Percentiles rank a stretch among this genome's conserved stretches.
These are phyloP conservation scores for Pherbina coryleti DNA, from an alignment of 2,888 invertebrate genomes.

Conservation along the genomic window DNA sequence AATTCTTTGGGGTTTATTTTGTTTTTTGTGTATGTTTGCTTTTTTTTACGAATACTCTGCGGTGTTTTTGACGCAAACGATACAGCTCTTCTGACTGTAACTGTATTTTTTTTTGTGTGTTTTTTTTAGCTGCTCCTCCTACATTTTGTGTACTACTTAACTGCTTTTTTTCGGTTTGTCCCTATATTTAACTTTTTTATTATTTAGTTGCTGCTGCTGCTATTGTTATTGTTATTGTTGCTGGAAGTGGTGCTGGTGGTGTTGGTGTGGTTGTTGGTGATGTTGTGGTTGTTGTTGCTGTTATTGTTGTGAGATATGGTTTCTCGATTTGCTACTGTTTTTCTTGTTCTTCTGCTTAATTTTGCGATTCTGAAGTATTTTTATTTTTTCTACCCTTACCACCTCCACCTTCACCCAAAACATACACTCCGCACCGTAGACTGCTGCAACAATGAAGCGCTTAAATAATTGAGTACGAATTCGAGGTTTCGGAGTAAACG, in stretches of 20 bases:
- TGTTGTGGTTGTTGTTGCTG: not conserved
- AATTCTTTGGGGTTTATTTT: slow-evolving; percentile 15
- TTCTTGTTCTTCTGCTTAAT: slow-evolving; percentile 26
- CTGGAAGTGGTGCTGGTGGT: not conserved
- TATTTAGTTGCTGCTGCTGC: slow-evolving; percentile 58
- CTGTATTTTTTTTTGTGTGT: not conserved
- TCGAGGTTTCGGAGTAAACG: slow-evolving; percentile 57
- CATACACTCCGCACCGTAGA: no score
- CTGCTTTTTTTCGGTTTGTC: slow-evolving; percentile 29
- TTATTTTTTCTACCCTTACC: slow-evolving; percentile 49
- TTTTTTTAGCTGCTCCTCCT: slow-evolving; percentile 2
- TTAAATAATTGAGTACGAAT: slow-evolving; percentile 60
- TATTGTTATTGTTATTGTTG: slow-evolving; percentile 1
- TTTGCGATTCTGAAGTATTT: slow-evolving; percentile 35
- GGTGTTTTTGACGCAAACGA: not conserved
- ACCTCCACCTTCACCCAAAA: slow-evolving; percentile 36
- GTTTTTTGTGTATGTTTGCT: not conserved
- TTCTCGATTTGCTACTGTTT: not conserved
- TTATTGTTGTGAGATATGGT: slow-evolving; percentile 15
- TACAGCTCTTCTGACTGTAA: not conserved
- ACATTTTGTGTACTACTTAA: slow-evolving; percentile 23
- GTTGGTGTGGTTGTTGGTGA: not conserved
- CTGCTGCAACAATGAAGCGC: slow-evolving; percentile 38
- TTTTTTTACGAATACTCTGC: slow-evolving; percentile 7
- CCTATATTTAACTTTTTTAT: slow-evolving; percentile 25